Evolutionary conservation across 1,140 invertebrate genomes (phyloP).

Genomic region (Wasmannia auropunctata): DNA sequence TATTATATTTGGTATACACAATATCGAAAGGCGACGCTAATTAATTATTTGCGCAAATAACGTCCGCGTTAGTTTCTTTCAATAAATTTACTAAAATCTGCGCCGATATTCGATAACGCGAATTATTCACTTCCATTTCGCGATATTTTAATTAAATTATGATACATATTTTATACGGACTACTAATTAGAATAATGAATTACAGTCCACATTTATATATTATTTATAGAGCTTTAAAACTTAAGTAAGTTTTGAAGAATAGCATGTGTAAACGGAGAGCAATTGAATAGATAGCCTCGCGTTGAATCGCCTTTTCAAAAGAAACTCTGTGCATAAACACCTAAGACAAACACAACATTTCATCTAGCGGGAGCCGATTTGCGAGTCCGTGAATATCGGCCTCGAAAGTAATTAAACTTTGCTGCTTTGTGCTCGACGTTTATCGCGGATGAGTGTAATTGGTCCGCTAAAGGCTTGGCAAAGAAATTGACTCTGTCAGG

Average conservation of each 20-base stretch:
- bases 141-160: not conserved
- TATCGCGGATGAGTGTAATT: slow-evolving; percentile 31
- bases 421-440: slow-evolving; percentile 37
- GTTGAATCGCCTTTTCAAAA: slow-evolving; percentile 15
- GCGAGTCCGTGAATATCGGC: slow-evolving; percentile 20
- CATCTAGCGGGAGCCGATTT: slow-evolving; percentile 3
- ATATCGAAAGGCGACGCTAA: not conserved
- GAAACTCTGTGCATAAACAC: not conserved
- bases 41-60: slow-evolving; percentile 19
- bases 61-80: not conserved
- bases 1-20: not conserved
- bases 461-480: not conserved
- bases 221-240: not conserved
- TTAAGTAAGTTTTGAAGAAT: not conserved
- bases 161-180: not conserved
- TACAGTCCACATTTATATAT: not conserved
- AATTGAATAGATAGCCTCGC: not conserved
- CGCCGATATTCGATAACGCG: not conserved
- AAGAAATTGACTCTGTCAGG: slow-evolving; percentile 45
- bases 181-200: not conserved
- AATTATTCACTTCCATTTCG: not conserved
- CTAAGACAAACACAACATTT: slow-evolving; percentile 32
- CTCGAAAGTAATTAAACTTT: slow-evolving; percentile 48
- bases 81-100: slow-evolving; percentile 2
- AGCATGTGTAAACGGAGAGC: not conserved